These are phyloP conservation scores for Microcebus griseorufus DNA, from an alignment of 2,113 vertebrate genomes.

Conservation along the genomic window DNA sequence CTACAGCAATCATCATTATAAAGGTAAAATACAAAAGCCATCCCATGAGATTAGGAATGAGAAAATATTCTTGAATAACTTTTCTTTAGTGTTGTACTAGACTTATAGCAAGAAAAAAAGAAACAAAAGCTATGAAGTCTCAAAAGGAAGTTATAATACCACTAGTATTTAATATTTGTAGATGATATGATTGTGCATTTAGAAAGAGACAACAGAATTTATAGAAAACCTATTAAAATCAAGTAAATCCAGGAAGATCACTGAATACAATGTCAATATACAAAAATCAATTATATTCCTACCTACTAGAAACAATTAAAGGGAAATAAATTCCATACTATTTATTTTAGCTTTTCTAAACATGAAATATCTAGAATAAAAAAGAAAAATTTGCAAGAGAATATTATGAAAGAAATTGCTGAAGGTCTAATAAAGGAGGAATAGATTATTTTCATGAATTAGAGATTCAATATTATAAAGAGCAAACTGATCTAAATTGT, in stretches of 20 bases:
- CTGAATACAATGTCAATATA: neutral
- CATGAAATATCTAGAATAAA: neutral
- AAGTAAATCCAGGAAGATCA: neutral
- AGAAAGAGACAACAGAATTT: conserved; percentile 20
- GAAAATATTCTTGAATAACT: neutral
- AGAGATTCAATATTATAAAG: neutral
- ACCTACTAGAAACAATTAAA: neutral
- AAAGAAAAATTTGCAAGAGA: neutral
- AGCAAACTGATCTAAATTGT: neutral
- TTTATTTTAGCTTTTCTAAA: neutral
- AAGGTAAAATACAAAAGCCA: neutral
- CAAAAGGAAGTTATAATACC: neutral
- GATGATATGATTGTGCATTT: neutral
- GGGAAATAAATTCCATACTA: neutral
- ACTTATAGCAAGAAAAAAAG: neutral
- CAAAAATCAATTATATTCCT: neutral
- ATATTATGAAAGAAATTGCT: neutral
- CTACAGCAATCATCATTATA: neutral
- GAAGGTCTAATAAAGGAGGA: neutral
- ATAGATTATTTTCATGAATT: neutral
- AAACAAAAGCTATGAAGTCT: neutral
- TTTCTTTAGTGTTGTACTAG: neutral
- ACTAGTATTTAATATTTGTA: conserved; percentile 20
- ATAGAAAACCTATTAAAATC: neutral
- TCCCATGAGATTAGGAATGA: neutral